Evolutionary conservation across 2,797 vertebrate genomes (phyloP), one percentile per base, ranked within the genome.

Genomic region (Catamblyrhynchus diadema): DNA sequence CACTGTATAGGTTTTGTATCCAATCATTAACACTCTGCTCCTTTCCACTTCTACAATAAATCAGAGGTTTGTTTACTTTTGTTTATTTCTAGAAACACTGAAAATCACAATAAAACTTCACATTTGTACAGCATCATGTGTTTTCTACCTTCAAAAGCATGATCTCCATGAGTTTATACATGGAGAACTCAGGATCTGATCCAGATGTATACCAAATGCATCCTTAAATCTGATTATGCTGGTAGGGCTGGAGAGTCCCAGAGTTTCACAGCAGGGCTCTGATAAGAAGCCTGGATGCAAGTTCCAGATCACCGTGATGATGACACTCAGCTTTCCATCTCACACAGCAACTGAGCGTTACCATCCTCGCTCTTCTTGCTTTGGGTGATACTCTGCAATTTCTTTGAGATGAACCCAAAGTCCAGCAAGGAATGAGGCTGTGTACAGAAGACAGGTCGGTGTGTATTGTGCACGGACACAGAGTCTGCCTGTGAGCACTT

Each of bases 11-110:
- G 24, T 86, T 93, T 81, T 79, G 24, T 47, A 88, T 37, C 44
- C 56, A 59, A 1, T 30, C n/a, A 48, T 74, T 67, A 65, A 86
- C 51, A 62, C 6, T 30, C 67, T 41, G 54, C 62, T 79, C 50
- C 67, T 61, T 77, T 56, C 47, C 66, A 47, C 60, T 66, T 75
- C 57, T 67, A 62, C 17, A 60, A 48, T 28, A 81, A 72, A 54
- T 21, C 41, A 66, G 67, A 39, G 21, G 64, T 59, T 85, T 69
- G 41, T 41, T 62, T 57, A 28, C 8, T 86, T 90, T 56, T 17
- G 18, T 84, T 86, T 54, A 70, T 53, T 91, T 90, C 80, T 80
- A 73, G 80, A 74, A 90, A 50, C 30, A 74, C 37, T 88, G 42
- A 56, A 69, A 69, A 51, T 35, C 56, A 64, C 62, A 94, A 70